Conservation (phyloP, 2,113 vertebrate genomes). For the Prunella himalayana region DNA sequence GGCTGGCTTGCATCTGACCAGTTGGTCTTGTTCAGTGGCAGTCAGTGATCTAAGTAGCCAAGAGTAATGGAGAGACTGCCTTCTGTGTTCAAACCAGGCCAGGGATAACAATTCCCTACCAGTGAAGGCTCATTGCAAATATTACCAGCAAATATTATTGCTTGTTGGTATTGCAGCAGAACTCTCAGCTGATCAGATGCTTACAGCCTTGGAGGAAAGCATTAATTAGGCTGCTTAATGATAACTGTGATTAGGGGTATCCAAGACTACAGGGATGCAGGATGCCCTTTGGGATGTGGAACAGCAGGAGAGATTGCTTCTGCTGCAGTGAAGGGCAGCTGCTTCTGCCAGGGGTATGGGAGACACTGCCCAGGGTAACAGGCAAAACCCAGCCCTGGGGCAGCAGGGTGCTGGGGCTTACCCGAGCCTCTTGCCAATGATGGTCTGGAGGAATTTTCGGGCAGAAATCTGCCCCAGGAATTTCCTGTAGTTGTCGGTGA, state of each 20-base stretch:
- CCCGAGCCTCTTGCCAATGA: conserved; percentile 87
- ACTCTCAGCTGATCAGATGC: background rate
- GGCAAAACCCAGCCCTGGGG: background rate
- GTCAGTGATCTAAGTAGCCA: background rate
- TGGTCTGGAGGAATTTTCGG: conserved; percentile 87
- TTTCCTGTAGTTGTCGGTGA: conserved; percentile 91
- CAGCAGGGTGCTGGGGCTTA: conserved; percentile 53
- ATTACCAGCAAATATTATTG: background rate
- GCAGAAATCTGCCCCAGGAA: conserved; percentile 89
- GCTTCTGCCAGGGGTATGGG: background rate
- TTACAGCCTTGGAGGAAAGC: background rate
- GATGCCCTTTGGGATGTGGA: background rate
- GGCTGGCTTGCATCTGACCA: background rate
- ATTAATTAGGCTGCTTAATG: background rate
- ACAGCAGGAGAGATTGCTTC: background rate
- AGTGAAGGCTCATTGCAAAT: background rate
- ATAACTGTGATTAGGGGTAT: background rate
- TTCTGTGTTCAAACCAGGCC: background rate
- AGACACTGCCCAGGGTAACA: background rate
- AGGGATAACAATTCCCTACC: background rate
- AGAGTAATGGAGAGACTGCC: background rate
- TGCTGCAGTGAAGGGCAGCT: background rate
- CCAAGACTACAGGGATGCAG: background rate
- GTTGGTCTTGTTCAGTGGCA: background rate
- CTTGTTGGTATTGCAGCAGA: background rate